Base-by-base conservation (phyloP, 2,888 invertebrate species). In the Brachyopa scutellaris region DNA sequence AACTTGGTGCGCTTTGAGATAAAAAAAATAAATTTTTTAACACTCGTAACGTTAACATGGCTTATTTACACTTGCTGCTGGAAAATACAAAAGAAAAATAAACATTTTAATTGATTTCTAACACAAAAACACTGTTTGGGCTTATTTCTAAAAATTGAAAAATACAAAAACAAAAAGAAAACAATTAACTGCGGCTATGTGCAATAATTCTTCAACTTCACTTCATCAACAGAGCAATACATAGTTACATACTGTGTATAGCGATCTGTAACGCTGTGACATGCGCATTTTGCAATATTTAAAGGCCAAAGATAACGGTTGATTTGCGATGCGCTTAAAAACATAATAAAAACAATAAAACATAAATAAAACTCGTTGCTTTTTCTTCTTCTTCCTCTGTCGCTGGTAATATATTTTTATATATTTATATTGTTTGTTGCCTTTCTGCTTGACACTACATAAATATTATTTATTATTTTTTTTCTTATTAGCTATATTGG, bases 171-270 rank as follows among this genome's bases (percentile, higher is more conserved):
- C 38, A 61, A 33, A 26, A 42, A 31, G 53, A 36, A 36, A 31
- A 21, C 7, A 66, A 59, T 61, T 70, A 82, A 77, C 77, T 53
- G 29, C 72, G 77, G 76, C 80, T 70, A 53, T 70, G 64, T 70
- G 76, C 64, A 76, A 80, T 55, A 40, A 55, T n/a, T n/a, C n/a
- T 21, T 49, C 13, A 8, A 38, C 49, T 59, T 47, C 67, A 19
- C 49, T 59, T 47, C 67, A 19, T 36, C 29, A 8, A 26, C 11
- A 45, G 26, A 51, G 67, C 69, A 67, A 17, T 36, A 6, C 17
- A 5, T 26, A n/a, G n/a, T n/a, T n/a, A n/a, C n/a, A n/a, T n/a
- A n/a, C 26, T 5, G 26, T 6, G 26, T 26, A 26, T 5, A 26
- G 26, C 6, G 26, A 5, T 15, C 38, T 57, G 13, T 17, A 66